These are phyloP conservation scores for Phocoena phocoena DNA, from an alignment of 2,113 vertebrate genomes.

Conservation along the genomic window DNA sequence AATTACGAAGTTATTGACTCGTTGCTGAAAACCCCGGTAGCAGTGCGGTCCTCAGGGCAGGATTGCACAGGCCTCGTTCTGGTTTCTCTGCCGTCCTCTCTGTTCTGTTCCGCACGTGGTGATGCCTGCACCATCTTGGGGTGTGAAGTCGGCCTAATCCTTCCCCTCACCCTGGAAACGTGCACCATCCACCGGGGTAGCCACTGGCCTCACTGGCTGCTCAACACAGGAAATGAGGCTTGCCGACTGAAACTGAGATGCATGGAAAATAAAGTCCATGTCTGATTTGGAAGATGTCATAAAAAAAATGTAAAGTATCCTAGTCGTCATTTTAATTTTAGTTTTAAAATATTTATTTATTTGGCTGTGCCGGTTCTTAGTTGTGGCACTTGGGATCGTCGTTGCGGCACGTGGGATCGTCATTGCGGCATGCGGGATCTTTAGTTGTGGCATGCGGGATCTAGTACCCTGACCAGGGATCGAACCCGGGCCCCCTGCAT, in stretches of 20 bases:
- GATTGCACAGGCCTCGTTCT: fast-evolving
- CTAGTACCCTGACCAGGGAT: too few species aligned
- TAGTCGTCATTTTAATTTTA: neutral
- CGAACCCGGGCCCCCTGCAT: too few species aligned
- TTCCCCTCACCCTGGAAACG: too few species aligned
- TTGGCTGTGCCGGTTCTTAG: too few species aligned
- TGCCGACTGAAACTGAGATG: fast-evolving
- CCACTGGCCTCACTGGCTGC: fast-evolving
- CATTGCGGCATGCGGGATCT: too few species aligned
- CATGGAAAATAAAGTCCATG: neutral
- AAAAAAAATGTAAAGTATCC: neutral
- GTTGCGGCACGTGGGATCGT: too few species aligned
- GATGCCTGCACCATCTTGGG: fast-evolving
- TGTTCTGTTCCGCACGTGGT: fast-evolving
- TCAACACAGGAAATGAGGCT: fast-evolving
- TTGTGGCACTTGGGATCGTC: too few species aligned
- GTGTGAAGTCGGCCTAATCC: neutral
- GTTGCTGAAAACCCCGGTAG: neutral
- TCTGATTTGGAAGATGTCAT: neutral
- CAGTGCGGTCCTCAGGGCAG: fast-evolving
- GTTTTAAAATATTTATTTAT: too few species aligned
- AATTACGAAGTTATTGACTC: fast-evolving
- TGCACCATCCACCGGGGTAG: fast-evolving
- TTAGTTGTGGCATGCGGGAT: too few species aligned
- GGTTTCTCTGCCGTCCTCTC: fast-evolving